Base-by-base conservation (phyloP, 2,113 vertebrate genomes). In the Pachypanchax playfairii region DNA sequence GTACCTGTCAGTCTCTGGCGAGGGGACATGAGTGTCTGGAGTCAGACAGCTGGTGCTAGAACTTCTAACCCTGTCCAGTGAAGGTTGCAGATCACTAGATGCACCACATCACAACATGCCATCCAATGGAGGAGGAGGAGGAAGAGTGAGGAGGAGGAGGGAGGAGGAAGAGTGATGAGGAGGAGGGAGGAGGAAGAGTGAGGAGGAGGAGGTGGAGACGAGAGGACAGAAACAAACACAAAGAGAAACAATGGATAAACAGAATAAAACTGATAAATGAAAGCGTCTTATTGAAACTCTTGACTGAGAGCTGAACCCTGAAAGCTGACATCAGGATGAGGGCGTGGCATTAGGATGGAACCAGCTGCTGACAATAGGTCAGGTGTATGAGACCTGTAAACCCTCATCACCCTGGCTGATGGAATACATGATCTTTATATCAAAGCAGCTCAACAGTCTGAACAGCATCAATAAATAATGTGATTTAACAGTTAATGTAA, bases 41-140 rank as follows among this genome's bases (percentile, higher is more conserved):
- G 93, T 94, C 94, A 99, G 96, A 96, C 97, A 98, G 95, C 94
- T 97, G 94, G 95, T 93, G 91, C 97, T 99, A 98, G 96, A 95
- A 90, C 97, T 98, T 92, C 94, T 96, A 96, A 95, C 94, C 94
- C 96, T 97, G 94, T 95, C 94, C 96, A 98, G 95, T 91, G 94
- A 94, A 91, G 95, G 94, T 92, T 96, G 95, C 60, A 98, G 95
- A 93, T 98, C 97, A 95, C 97, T 99, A 99, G 94, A 92, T 58
- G 80, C 79, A 82, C 71, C 83, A 83, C 67, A 86, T 93, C 94
- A 95, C 92, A 94, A 95, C 94, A 97, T 96, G 86, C 77, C 89
- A 87, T 87, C 87, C 89, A 86, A 87, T 87, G 85, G 78, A 69
- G 80, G 70, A 49, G 39, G 77, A 90, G 87, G 61, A 74, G 81